A percentile compares a stretch with the other conserved stretches of the same genome.
phyloP scores from a whole-genome alignment of 2,888 invertebrate species.

The Gnatocerus cornutus region DNA sequence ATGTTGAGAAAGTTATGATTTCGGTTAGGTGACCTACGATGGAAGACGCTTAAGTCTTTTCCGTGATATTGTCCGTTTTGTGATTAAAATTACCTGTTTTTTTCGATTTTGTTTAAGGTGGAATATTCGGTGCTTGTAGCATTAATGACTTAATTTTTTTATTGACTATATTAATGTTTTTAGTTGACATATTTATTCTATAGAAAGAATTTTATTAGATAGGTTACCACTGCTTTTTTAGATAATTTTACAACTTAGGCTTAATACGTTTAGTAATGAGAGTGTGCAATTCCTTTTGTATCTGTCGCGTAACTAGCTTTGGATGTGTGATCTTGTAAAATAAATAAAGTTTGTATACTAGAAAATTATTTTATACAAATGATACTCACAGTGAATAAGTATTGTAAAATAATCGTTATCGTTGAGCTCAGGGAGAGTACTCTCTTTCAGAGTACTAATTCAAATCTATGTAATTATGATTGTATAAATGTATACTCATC shows the following conservation, averaged over 20 bases:
- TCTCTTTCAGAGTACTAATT: conserved; percentile 52
- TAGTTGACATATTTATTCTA: conserved; percentile 34
- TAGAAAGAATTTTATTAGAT: conserved; percentile 48
- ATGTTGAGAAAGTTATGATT: conserved; percentile 85
- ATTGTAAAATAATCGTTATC: conserved; percentile 61
- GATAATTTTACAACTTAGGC: conserved; percentile 58
- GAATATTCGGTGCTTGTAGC: conserved; percentile 46
- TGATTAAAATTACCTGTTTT: conserved; percentile 46
- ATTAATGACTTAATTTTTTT: conserved; percentile 41
- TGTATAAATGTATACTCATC: conserved; percentile 60
- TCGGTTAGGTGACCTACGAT: conserved; percentile 72
- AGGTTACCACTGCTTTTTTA: conserved; percentile 62
- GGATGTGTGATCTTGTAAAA: conserved; percentile 47
- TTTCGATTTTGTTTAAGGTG: conserved; percentile 43
- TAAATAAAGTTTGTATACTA: conserved; percentile 38
- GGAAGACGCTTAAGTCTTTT: conserved; percentile 33
- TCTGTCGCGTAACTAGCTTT: conserved; percentile 43
- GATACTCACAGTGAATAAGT: conserved; percentile 58
- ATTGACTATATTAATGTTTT: conserved; percentile 32
- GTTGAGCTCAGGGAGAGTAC: conserved; percentile 63
- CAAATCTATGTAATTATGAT: conserved; percentile 51
- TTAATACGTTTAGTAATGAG: conserved; percentile 32
- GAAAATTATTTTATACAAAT: conserved; percentile 46
- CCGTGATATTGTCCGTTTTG: conserved; percentile 48
- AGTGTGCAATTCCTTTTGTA: conserved; percentile 50